Evolutionary conservation across 1,140 invertebrate genomes (phyloP).

Genomic region (Zaprionus vittiger): DNA sequence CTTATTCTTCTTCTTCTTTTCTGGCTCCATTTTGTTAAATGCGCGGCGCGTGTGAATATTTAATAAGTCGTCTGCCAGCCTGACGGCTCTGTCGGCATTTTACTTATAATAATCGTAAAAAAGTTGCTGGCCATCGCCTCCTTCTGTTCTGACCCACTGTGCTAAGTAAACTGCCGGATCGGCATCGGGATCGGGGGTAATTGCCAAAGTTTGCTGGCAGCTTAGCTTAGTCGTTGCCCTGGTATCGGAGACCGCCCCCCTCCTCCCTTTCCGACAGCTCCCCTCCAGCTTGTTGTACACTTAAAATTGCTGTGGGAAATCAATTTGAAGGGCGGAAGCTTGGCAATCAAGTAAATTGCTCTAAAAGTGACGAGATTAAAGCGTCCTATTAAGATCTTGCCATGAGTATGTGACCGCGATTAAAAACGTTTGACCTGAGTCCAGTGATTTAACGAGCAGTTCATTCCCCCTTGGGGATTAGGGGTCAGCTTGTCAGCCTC

Average conservation of each 20-base stretch:
- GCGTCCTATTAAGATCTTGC: conserved; percentile 11
- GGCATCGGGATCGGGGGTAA: conserved; percentile 59
- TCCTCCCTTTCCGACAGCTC: accelerated
- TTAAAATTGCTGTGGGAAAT: conserved; percentile 72
- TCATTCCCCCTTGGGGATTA: not conserved
- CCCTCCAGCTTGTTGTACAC: conserved; percentile 1
- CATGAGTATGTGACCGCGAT: conserved; percentile 7
- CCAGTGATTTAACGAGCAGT: not conserved
- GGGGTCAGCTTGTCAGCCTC: too few species aligned
- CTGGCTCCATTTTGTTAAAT: conserved; percentile 78
- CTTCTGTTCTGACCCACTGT: conserved; percentile 41
- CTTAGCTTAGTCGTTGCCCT: conserved; percentile 56
- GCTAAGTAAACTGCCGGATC: conserved; percentile 66
- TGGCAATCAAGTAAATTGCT: conserved; percentile 66
- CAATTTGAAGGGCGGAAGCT: conserved; percentile 70
- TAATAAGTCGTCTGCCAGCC: conserved; percentile 72
- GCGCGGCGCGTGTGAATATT: conserved; percentile 83
- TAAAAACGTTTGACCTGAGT: conserved; percentile 5
- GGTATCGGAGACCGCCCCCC: conserved; percentile 7
- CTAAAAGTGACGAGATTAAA: conserved; percentile 48
- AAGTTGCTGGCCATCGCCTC: conserved; percentile 63
- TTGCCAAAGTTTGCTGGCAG: conserved; percentile 78
- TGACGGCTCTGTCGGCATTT: conserved; percentile 54
- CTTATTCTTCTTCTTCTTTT: conserved; percentile 37
- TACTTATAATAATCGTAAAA: conserved; percentile 82